Evolutionary conservation across 2,113 vertebrate genomes (phyloP).

Genomic region (Melanerpes formicivorus): DNA sequence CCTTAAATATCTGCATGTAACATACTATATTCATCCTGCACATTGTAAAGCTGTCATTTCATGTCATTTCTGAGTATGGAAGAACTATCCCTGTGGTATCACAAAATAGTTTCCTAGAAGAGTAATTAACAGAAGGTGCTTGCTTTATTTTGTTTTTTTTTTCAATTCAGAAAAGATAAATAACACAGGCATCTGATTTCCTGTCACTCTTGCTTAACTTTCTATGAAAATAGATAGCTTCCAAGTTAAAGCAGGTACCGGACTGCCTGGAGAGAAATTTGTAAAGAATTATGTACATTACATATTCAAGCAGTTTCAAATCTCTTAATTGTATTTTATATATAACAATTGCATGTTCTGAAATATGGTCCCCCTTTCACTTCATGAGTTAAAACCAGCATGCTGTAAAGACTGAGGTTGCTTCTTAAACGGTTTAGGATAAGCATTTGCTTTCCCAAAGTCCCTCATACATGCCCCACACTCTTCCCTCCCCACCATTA

Average conservation of each 20-base stretch:
- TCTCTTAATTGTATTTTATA: constrained; percentile 69
- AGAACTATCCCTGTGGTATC: constrained; percentile 55
- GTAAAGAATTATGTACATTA: constrained; percentile 62
- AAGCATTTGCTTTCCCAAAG: neutral
- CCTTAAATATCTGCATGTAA: constrained; percentile 31
- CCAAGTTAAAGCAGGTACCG: constrained; percentile 78
- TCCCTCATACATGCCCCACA: neutral
- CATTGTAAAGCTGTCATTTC: constrained; percentile 38
- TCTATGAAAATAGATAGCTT: constrained; percentile 78
- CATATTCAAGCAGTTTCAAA: constrained; percentile 51
- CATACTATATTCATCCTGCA: constrained; percentile 16
- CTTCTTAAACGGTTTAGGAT: neutral
- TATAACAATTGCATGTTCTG: constrained; percentile 30
- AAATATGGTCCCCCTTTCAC: constrained; percentile 23
- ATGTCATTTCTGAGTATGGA: constrained; percentile 28
- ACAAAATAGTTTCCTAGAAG: constrained; percentile 76
- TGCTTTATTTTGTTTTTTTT: neutral
- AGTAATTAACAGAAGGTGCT: constrained; percentile 70
- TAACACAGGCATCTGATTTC: constrained; percentile 67
- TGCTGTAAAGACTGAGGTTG: neutral
- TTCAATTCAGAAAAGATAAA: constrained; percentile 71
- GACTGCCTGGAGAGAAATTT: constrained; percentile 69
- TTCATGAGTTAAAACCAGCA: neutral
- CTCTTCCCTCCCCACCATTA: neutral
- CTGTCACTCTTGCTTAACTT: constrained; percentile 80